Conservation (phyloP, 2,888 invertebrate species). For the Chirona hameri region DNA sequence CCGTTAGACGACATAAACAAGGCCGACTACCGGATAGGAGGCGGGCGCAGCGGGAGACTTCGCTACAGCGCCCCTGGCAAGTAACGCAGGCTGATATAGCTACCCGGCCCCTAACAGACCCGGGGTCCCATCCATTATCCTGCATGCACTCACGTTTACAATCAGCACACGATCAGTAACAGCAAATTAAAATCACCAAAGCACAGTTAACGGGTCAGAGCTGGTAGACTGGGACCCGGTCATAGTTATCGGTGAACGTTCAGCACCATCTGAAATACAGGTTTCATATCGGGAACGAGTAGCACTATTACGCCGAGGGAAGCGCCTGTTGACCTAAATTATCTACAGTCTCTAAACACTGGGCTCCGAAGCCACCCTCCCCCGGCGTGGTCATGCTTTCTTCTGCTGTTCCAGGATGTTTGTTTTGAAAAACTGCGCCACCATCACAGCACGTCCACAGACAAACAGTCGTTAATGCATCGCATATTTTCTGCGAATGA, state of each 20-base stretch:
- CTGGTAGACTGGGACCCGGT: neutral
- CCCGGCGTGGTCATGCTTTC: neutral
- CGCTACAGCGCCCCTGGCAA: too few species aligned
- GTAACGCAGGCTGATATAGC: too few species aligned
- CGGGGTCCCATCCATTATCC: too few species aligned
- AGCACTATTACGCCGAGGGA: neutral
- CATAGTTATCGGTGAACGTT: too few species aligned
- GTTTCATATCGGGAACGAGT: too few species aligned
- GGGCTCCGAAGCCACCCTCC: neutral
- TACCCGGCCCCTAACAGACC: too few species aligned
- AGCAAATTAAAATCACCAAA: neutral
- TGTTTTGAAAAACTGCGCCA: neutral
- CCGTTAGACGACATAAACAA: neutral
- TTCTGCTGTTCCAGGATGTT: neutral
- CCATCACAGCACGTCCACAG: neutral
- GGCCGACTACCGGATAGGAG: neutral
- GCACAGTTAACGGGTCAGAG: neutral
- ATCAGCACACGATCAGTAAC: neutral
- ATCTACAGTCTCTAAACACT: neutral
- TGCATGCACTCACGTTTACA: too few species aligned
- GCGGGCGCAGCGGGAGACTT: too few species aligned
- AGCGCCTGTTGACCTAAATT: neutral
- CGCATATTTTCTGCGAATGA: neutral
- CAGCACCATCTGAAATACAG: too few species aligned
- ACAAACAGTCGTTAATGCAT: neutral